phyloP scores from a whole-genome alignment of 2,113 vertebrate genomes.

The Rhodinocichla rosea region DNA sequence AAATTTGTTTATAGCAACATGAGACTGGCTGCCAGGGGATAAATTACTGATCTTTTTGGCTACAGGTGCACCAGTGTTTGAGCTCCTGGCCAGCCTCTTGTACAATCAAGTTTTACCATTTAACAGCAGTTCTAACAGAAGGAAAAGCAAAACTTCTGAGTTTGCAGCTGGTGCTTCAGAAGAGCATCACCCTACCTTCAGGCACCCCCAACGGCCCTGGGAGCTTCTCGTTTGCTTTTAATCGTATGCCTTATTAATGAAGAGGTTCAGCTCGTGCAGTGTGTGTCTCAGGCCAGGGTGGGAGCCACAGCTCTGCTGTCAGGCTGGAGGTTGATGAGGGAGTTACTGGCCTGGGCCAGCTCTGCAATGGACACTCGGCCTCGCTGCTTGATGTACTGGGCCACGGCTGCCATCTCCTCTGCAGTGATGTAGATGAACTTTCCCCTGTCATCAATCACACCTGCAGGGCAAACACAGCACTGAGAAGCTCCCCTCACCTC shows the following conservation, averaged over 20 bases:
- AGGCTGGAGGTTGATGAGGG: slow-evolving; percentile 86
- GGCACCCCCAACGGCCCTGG: fast-evolving
- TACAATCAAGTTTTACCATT: background rate
- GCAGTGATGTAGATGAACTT: slow-evolving; percentile 98
- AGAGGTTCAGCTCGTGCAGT: background rate
- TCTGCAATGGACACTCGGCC: slow-evolving; percentile 91
- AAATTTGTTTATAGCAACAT: background rate
- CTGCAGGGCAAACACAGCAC: slow-evolving; percentile 59
- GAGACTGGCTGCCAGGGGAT: background rate
- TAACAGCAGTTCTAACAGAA: background rate
- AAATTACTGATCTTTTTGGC: background rate
- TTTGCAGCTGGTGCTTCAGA: background rate
- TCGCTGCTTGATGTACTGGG: slow-evolving; percentile 85
- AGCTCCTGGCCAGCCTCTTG: background rate
- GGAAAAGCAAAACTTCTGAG: background rate
- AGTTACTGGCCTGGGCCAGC: slow-evolving; percentile 90
- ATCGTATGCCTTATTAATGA: background rate
- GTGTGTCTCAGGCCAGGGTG: background rate
- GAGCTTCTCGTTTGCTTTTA: background rate
- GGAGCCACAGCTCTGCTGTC: slow-evolving; percentile 45
- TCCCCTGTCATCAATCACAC: slow-evolving; percentile 95
- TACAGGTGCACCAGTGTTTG: background rate
- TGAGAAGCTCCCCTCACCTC: background rate
- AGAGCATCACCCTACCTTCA: background rate
- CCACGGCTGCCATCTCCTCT: slow-evolving; percentile 87